Conservation (phyloP, 2,797 vertebrate species). For the Phyllotis vaccarum region DNA sequence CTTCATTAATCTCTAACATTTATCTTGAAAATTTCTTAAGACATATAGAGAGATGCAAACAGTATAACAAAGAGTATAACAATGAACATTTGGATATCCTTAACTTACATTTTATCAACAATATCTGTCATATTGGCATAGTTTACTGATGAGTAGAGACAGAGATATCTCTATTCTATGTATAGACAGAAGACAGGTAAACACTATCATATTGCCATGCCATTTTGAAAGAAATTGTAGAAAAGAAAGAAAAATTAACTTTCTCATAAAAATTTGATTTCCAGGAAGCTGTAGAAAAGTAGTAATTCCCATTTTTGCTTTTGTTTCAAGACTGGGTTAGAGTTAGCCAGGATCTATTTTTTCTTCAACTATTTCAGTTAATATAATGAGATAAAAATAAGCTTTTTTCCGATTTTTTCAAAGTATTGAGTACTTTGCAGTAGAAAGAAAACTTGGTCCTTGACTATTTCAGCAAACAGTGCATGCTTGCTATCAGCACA, state of each 20-base stretch:
- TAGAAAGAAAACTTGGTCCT: neutral
- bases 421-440: neutral
- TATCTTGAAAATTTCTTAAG: neutral
- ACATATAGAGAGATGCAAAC: too few relatives aligned
- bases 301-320: constrained; percentile 7
- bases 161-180: neutral
- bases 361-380: neutral
- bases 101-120: neutral
- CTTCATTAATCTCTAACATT: neutral
- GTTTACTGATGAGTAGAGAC: neutral
- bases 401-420: neutral
- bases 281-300: neutral
- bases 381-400: neutral
- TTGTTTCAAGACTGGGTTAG: neutral
- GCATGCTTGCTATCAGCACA: neutral
- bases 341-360: constrained; percentile 41
- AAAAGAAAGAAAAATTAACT: neutral
- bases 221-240: neutral
- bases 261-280: constrained; percentile 29
- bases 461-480: neutral
- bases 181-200: neutral
- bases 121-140: neutral
- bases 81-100: neutral
- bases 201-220: too few relatives aligned
- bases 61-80: neutral